Conservation (phyloP, 2,113 vertebrate species). For the Taxidea taxus region DNA sequence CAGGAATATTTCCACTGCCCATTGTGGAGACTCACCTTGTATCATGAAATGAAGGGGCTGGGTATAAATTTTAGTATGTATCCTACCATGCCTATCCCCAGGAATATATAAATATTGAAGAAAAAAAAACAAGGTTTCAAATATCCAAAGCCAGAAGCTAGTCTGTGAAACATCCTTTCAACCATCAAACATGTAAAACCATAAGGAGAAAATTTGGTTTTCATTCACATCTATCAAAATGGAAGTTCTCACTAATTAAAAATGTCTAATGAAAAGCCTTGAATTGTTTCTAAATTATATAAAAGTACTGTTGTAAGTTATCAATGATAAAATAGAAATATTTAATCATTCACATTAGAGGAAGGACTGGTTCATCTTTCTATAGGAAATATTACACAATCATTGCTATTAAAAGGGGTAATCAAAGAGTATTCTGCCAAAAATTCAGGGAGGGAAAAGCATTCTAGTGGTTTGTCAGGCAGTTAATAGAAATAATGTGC, state of each 20-base stretch:
- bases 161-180: neutral
- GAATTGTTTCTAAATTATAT: neutral
- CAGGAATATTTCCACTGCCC: neutral
- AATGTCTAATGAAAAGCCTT: neutral
- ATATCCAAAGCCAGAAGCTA: neutral
- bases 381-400: neutral
- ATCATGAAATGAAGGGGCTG: neutral
- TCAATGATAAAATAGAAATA: neutral
- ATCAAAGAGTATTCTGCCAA: neutral
- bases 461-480: neutral
- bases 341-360: neutral
- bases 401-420: neutral
- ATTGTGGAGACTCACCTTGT: neutral
- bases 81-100: neutral
- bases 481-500: neutral
- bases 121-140: neutral
- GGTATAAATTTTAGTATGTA: neutral
- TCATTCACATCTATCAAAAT: slow-evolving; percentile 1
- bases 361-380: neutral
- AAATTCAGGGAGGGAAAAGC: neutral
- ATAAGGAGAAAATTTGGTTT: neutral
- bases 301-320: neutral
- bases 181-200: neutral
- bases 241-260: neutral
- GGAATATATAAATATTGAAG: neutral